Evolutionary conservation across 2,888 invertebrate species (phyloP), one percentile per base, ranked within the genome.

Genomic region (Silvanus unidentatus): DNA sequence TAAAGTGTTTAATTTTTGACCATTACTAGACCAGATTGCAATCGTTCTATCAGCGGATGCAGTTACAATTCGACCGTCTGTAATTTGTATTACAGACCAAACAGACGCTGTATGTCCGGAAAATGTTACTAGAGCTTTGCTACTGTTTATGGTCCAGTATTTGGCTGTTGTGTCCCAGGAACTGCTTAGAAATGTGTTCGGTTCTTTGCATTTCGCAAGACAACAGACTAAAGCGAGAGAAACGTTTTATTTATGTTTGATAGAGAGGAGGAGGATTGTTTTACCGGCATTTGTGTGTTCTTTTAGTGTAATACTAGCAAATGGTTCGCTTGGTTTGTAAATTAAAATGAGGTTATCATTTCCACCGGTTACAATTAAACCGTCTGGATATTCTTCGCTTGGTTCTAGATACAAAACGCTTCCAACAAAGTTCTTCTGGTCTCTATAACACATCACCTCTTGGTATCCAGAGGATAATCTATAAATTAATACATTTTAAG

Each of bases 31-130:
- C 95, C 95, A 97, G 16, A 93, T 70, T 56, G 84, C 84, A 43
- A 98, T 87, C 8, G 82, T 82, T 72, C 90, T 92, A 72, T 99
- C 98, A 11, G 97, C 98, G 0, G 92, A 91, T 1, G 88, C 97
- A 10, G 96, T 95, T 1, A 91, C 78, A 55, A 86, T 79, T 16
- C 71, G 73, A 1, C 73, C 72, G 49, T 77, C 77, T 14, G 73
- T 49, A 50, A 80, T 73, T 65, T 79, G 85, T 47, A 75, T 68
- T 0, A 78, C 77, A 13, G 82, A 81, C 97, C 97, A 98, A 4
- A 98, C 88, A 0, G 97, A 91, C 10, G 88, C 86, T 52, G 80
- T 76, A 60, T 90, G 90, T 0, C 87, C 88, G 48, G 75, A 73
- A 6, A 88, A 73, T 0, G 80, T 79, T 34, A 80, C 66, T 1